Evolutionary conservation across 2,797 vertebrate species (phyloP), one percentile per base, ranked within the genome.

Genomic region (Cheirogaleus major): DNA sequence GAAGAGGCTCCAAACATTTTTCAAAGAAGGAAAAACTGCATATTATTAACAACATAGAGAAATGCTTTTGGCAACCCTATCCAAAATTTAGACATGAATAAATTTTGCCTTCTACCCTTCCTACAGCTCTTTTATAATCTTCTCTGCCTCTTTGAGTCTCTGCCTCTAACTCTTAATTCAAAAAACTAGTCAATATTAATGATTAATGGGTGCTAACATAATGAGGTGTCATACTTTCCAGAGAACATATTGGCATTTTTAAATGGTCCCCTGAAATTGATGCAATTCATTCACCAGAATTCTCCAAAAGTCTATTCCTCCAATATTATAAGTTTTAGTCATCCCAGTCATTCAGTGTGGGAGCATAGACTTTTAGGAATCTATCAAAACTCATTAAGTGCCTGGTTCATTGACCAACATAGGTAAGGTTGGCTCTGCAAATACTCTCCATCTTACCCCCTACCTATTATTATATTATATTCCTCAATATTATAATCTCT

Each of bases 151-250:
- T 52, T n/a, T 70, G 32, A 92, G 22, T n/a, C 17, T 65, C 63
- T 65, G 63, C 7, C 63, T 65, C 32, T n/a, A 94, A 84, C 38
- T 91, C 59, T 80, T 59, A 75, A 76, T 55, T 57, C 69, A 72
- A 69, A 75, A 79, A 94, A 75, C 13, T 92, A 86, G 78, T 76
- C 41, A 88, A 38, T 84, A 90, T 48, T 92, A 83, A 76, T 45
- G 27, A 57, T 61, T 41, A 84, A 63, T 43, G 17, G 6, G 2
- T 73, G 11, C 14, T 63, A 79, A 78, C 50, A 73, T 78, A 70
- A 80, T 30, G 72, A 88, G 41, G 13, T 89, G 8, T 57, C 27
- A 25, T 82, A 45, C 17, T 27, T 87, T 72, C 38, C 32, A 89
- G 52, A 52, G 76, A 87, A 59, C 0, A 27, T 70, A 72, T 0